These are phyloP conservation scores for Hydrotaea diabolus DNA, from an alignment of 2,888 invertebrate genomes.

Conservation along the genomic window DNA sequence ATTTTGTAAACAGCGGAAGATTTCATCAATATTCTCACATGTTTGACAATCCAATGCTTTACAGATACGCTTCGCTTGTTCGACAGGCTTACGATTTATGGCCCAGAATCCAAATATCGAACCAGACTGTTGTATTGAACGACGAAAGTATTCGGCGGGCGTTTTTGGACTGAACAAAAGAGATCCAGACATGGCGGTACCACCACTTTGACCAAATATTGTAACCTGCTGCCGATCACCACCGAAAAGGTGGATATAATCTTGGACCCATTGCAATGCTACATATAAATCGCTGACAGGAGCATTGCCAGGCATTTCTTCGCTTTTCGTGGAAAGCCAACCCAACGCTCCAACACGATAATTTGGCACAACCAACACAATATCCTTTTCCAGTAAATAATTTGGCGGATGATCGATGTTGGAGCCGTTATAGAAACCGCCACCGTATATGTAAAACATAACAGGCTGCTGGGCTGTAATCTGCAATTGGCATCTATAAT, in stretches of 20 bases:
- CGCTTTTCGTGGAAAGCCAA: conserved; percentile 81
- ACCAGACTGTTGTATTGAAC: conserved; percentile 82
- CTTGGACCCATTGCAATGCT: conserved; percentile 82
- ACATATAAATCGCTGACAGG: conserved; percentile 82
- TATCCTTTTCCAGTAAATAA: conserved; percentile 81
- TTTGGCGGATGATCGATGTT: conserved; percentile 78
- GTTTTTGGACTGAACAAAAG: conserved; percentile 81
- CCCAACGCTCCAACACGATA: conserved; percentile 82
- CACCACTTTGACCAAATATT: conserved; percentile 83
- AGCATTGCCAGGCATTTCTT: conserved; percentile 82
- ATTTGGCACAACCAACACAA: conserved; percentile 82
- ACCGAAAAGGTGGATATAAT: conserved; percentile 81
- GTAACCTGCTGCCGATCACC: conserved; percentile 82
- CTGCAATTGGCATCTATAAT: conserved; percentile 65
- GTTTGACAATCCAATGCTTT: conserved; percentile 71
- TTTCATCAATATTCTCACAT: conserved; percentile 66
- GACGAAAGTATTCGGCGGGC: conserved; percentile 78
- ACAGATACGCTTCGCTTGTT: conserved; percentile 76
- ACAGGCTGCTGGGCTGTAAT: conserved; percentile 77
- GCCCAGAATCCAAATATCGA: conserved; percentile 82
- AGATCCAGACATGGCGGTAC: conserved; percentile 81
- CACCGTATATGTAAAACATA: conserved; percentile 81
- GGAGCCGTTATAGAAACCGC: conserved; percentile 80
- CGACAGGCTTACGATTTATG: conserved; percentile 78
- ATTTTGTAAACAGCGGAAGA: conserved; percentile 75